Conservation (phyloP, 1,140 invertebrate species). For the Gonatopus flavifemur region DNA sequence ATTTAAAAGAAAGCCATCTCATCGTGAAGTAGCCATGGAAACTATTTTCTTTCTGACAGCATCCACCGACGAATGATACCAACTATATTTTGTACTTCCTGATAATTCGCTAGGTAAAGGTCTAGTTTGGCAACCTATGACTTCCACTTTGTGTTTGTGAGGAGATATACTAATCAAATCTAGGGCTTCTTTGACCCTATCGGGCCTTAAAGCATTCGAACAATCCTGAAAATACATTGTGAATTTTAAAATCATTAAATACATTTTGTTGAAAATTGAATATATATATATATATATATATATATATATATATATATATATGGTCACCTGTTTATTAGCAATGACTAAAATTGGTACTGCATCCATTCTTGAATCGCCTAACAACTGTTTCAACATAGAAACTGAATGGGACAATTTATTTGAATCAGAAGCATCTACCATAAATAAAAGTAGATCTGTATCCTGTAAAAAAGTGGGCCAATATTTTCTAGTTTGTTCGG, state of each 20-base stretch:
- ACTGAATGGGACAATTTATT: slow-evolving; percentile 43
- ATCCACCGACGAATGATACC: slow-evolving; percentile 37
- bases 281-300: slow-evolving; percentile 5
- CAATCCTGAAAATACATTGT: slow-evolving; percentile 40
- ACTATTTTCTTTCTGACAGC: slow-evolving; percentile 43
- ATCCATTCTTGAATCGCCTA: slow-evolving; percentile 49
- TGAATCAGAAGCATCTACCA: slow-evolving; percentile 53
- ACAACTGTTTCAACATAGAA: slow-evolving; percentile 47
- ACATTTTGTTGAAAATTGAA: neutral
- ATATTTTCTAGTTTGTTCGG: slow-evolving; percentile 46
- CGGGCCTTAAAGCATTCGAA: slow-evolving; percentile 38
- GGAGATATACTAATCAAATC: slow-evolving; percentile 47
- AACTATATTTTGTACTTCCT: slow-evolving; percentile 23
- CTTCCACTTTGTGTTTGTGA: slow-evolving; percentile 48
- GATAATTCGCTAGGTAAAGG: slow-evolving; percentile 28
- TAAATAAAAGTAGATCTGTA: slow-evolving; percentile 56
- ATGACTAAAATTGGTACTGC: slow-evolving; percentile 51
- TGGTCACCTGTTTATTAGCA: slow-evolving; percentile 55
- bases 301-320: neutral
- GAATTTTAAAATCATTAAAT: neutral
- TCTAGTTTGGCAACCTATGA: slow-evolving; percentile 47
- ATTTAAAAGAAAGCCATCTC: slow-evolving; percentile 2
- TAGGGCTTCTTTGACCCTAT: slow-evolving; percentile 48
- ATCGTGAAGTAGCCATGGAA: slow-evolving; percentile 28
- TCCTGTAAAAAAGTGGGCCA: slow-evolving; percentile 59